Evolutionary conservation across 2,888 invertebrate species (phyloP).

Genomic region (Polymixis flavicincta): DNA sequence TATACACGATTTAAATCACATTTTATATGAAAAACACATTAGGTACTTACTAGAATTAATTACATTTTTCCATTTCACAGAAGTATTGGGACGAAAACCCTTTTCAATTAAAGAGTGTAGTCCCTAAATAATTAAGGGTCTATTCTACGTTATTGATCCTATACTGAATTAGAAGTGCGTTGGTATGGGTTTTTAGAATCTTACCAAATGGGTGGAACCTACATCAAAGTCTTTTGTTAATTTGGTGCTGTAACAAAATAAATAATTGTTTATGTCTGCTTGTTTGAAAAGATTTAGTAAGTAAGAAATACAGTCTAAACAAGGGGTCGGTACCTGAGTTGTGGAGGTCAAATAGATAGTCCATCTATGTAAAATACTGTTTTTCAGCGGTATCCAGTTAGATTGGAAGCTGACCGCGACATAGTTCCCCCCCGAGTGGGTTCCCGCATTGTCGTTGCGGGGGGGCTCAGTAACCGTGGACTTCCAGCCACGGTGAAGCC

Average conservation of each 20-base stretch:
- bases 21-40: slow-evolving; percentile 23
- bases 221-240: background rate
- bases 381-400: background rate
- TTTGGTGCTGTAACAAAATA: background rate
- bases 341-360: too few species aligned
- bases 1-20: background rate
- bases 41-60: slow-evolving; percentile 42
- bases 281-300: background rate
- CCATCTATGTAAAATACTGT: too few species aligned
- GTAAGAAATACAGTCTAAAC: background rate
- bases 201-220: background rate
- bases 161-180: background rate
- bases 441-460: too few species aligned
- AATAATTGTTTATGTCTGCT: background rate
- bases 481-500: too few species aligned
- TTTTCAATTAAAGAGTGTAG: slow-evolving; percentile 48
- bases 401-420: background rate
- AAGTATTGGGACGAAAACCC: slow-evolving; percentile 38
- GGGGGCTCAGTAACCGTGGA: too few species aligned
- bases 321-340: too few species aligned
- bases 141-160: slow-evolving; percentile 25
- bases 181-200: background rate
- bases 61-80: slow-evolving; percentile 41
- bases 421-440: too few species aligned
- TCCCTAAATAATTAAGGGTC: slow-evolving; percentile 36